Evolutionary conservation across 35 echinoderm and acorn worm species (phyloP).

Genomic region (Hemicentrotus pulcherrimus): DNA sequence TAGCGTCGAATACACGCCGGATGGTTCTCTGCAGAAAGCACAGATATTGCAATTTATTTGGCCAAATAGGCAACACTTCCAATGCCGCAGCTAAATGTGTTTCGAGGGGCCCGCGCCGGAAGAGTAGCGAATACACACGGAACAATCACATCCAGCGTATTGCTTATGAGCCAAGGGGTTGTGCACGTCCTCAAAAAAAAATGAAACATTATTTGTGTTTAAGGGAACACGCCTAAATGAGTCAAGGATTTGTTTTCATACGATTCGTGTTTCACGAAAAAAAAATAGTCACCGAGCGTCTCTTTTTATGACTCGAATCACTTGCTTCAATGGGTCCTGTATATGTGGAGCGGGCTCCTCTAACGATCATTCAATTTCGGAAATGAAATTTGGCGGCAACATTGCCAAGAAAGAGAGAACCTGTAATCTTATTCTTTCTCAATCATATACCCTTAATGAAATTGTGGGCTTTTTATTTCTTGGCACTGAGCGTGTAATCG

Average conservation of each 20-base stretch:
- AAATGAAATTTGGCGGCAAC: not conserved
- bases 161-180: no score
- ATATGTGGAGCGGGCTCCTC: not conserved
- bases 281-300: not conserved
- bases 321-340: not conserved
- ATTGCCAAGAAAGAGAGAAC: not conserved
- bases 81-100: no score
- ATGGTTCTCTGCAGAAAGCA: not conserved
- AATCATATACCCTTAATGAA: not conserved
- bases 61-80: no score
- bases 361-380: not conserved
- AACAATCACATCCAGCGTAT: no score
- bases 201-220: no score
- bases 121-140: no score
- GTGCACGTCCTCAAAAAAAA: no score
- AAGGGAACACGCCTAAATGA: not conserved
- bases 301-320: not conserved
- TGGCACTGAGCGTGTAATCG: not conserved
- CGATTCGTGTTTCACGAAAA: not conserved
- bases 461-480: not conserved
- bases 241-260: not conserved
- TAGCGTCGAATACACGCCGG: not conserved
- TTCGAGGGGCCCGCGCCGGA: no score
- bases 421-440: slow-evolving; percentile 17
- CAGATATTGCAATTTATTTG: not conserved